Percentiles rank a stretch among this genome's conserved stretches.
These are phyloP conservation scores for Porites rus DNA, from an alignment of 92 coral and sea anemone species.

Conservation along the genomic window DNA sequence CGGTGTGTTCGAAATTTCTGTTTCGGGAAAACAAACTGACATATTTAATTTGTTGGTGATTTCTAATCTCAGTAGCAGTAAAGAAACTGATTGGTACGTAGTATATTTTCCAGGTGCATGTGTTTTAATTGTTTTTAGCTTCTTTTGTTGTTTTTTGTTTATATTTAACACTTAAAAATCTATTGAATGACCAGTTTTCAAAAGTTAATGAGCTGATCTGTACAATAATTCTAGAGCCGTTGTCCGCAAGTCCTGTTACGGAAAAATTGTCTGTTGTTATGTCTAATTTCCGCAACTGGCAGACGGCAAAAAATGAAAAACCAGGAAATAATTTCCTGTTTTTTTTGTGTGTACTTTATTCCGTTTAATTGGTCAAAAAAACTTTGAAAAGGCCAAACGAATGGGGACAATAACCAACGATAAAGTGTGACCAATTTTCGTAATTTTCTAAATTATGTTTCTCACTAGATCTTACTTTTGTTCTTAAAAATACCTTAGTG, in stretches of 20 bases:
- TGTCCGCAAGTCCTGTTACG: too few relatives aligned
- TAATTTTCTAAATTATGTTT: neutral
- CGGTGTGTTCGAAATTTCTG: too few relatives aligned
- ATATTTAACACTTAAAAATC: neutral
- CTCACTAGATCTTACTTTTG: neutral
- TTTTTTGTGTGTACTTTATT: neutral
- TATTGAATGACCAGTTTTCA: neutral
- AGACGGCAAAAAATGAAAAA: neutral
- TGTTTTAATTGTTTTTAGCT: neutral
- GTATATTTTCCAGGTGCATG: neutral
- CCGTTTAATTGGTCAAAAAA: neutral
- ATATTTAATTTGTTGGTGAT: too few relatives aligned
- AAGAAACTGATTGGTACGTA: too few relatives aligned
- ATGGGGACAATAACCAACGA: neutral
- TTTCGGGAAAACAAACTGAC: too few relatives aligned
- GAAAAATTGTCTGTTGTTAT: neutral
- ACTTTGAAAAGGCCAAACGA: neutral
- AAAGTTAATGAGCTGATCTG: conserved; percentile 16
- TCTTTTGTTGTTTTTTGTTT: neutral
- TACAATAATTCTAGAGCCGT: neutral
- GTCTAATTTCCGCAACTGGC: conserved; percentile 5
- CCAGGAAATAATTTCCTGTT: conserved; percentile 17
- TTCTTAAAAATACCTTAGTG: neutral
- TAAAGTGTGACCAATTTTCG: neutral
- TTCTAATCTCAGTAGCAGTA: too few relatives aligned